These are phyloP conservation scores for Geodia barretti DNA, from an alignment of 37 sponge, comb jelly and placozoan species.

Conservation along the genomic window DNA sequence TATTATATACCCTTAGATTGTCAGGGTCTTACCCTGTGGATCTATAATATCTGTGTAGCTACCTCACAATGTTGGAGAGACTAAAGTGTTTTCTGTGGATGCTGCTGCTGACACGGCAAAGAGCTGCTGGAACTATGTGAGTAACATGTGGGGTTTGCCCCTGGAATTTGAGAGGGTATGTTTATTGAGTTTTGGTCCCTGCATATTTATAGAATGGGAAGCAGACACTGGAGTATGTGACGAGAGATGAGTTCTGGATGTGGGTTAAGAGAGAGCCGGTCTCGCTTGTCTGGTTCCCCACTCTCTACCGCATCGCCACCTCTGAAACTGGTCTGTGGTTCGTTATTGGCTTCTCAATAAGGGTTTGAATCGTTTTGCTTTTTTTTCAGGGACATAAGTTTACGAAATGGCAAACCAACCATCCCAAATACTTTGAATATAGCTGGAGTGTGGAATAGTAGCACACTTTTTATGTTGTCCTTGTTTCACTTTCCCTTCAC, in stretches of 20 bases:
- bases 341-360: neutral
- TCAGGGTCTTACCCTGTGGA: neutral
- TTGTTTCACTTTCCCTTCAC: too few species aligned
- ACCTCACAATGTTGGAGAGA: conserved; percentile 46
- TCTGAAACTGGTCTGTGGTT: conserved; percentile 70
- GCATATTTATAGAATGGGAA: neutral
- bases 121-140: conserved; percentile 52
- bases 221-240: neutral
- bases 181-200: too few species aligned
- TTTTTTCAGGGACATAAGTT: neutral
- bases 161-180: too few species aligned
- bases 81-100: conserved; percentile 20
- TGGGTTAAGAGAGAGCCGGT: conserved; percentile 82
- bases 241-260: conserved; percentile 29
- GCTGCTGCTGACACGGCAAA: conserved; percentile 25
- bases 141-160: neutral
- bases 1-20: neutral
- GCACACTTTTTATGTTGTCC: too few species aligned
- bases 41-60: conserved; percentile 4
- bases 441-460: too few species aligned
- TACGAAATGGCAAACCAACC: too few species aligned
- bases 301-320: conserved; percentile 79
- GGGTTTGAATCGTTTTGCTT: neutral
- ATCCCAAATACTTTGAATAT: too few species aligned
- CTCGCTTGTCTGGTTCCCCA: conserved; percentile 86